Percentiles rank a stretch among this genome's conserved stretches.
Conservation (phyloP, 2,113 vertebrate genomes). For the Syngnathoides biaculeatus region DNA sequence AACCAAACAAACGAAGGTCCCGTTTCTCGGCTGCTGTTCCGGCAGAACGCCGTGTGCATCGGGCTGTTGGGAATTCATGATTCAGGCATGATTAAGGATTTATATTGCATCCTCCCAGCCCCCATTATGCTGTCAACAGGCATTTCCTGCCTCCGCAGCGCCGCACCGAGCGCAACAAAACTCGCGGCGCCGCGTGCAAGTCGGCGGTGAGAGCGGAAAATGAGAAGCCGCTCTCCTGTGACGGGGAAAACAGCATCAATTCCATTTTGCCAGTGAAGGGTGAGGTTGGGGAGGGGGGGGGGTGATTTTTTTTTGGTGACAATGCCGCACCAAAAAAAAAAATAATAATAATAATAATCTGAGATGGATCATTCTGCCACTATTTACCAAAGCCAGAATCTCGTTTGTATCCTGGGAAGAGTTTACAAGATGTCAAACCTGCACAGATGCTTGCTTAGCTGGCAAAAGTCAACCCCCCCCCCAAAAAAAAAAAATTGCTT, state of each 20-base stretch:
- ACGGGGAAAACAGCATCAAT: constrained; percentile 69
- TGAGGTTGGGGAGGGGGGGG: constrained; percentile 37
- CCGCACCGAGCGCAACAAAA: constrained; percentile 52
- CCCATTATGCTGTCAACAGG: constrained; percentile 68
- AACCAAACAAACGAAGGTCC: constrained; percentile 12
- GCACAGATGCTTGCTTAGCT: neutral
- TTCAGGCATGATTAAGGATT: constrained; percentile 71
- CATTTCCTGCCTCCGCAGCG: constrained; percentile 53
- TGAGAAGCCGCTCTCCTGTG: constrained; percentile 66
- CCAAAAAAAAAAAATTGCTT: neutral
- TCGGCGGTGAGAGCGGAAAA: constrained; percentile 67
- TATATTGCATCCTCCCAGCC: constrained; percentile 64
- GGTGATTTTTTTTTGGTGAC: constrained; percentile 27
- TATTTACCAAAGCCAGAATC: constrained; percentile 4
- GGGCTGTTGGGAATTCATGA: constrained; percentile 58
- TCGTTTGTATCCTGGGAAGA: constrained; percentile 9
- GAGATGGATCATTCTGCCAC: constrained; percentile 41
- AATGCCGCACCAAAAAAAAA: constrained; percentile 17
- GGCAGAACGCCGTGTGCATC: constrained; percentile 47
- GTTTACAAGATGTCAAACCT: neutral
- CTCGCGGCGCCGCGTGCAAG: constrained; percentile 64
- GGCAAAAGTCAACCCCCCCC: no score
- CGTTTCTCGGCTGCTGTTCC: constrained; percentile 20
- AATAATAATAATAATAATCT: no score
- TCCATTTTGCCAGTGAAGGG: constrained; percentile 49